Conservation (phyloP, 92 coral and sea anemone species). For the Bergia puertoricense region DNA sequence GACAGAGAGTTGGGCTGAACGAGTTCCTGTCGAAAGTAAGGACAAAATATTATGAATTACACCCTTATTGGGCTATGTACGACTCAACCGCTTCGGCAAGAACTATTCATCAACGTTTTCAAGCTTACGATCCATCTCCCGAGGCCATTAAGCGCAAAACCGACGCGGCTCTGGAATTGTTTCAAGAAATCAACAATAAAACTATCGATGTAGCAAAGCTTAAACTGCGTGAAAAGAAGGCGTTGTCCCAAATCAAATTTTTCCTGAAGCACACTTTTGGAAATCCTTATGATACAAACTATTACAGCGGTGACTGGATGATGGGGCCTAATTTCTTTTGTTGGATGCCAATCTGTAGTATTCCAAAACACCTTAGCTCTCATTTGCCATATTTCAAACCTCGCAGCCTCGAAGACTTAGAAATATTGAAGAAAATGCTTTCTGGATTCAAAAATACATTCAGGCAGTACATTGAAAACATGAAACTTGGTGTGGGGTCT, state of each 20-base stretch:
- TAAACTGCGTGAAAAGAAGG: constrained; percentile 75
- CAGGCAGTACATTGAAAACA: constrained; percentile 65
- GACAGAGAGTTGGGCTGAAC: constrained; percentile 59
- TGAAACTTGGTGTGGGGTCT: constrained; percentile 72
- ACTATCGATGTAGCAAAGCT: constrained; percentile 53
- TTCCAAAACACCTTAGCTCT: constrained; percentile 46
- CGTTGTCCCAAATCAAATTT: constrained; percentile 75
- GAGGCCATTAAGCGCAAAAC: constrained; percentile 67
- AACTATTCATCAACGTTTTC: constrained; percentile 52
- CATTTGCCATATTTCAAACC: constrained; percentile 64
- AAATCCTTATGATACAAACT: constrained; percentile 68
- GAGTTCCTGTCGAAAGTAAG: constrained; percentile 68
- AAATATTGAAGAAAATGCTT: constrained; percentile 55
- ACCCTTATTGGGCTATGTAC: constrained; percentile 54
- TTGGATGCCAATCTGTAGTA: constrained; percentile 71
- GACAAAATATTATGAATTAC: constrained; percentile 46
- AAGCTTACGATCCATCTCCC: constrained; percentile 72
- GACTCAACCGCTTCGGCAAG: constrained; percentile 42
- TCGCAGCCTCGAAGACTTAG: constrained; percentile 47
- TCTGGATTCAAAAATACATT: constrained; percentile 58
- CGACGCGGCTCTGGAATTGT: constrained; percentile 64
- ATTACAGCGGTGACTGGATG: constrained; percentile 85
- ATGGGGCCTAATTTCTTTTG: constrained; percentile 91
- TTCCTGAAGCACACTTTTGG: constrained; percentile 77
- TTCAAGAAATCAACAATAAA: constrained; percentile 59